Percentiles rank a stretch among this genome's conserved stretches.
These are phyloP conservation scores for Hippocampus kuda DNA, from an alignment of 2,797 vertebrate genomes.

Conservation along the genomic window DNA sequence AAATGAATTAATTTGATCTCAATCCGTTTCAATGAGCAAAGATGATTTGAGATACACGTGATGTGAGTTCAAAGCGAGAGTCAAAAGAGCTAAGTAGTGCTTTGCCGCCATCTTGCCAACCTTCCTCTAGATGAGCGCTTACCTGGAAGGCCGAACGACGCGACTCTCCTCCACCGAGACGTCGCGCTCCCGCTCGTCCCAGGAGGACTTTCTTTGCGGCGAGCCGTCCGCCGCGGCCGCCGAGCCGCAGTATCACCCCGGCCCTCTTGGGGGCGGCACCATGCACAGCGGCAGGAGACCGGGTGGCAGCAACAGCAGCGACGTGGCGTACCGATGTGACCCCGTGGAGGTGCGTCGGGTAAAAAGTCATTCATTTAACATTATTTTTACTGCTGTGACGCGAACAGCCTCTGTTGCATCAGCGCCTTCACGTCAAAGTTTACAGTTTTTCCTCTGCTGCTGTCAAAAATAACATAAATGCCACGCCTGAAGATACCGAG, in stretches of 20 bases:
- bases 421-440: not conserved
- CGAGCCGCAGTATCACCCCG: conserved; percentile 61
- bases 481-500: not conserved
- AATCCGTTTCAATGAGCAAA: no score
- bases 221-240: conserved; percentile 34
- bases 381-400: not conserved
- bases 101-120: not conserved
- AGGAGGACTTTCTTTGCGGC: conserved; percentile 72
- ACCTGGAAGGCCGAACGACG: conserved; percentile 83
- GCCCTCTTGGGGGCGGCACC: conserved; percentile 44
- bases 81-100: not conserved
- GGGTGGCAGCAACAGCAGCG: conserved; percentile 61
- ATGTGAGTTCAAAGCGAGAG: not conserved
- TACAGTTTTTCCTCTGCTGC: not conserved
- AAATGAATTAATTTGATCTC: no score
- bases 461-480: not conserved
- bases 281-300: conserved; percentile 58
- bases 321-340: conserved; percentile 56
- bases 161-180: conserved; percentile 95
- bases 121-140: conserved; percentile 79
- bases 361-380: not conserved
- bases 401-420: conserved; percentile 2
- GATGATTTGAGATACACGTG: no score
- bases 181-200: conserved; percentile 91
- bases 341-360: conserved; percentile 47